Evolutionary conservation across 2,797 vertebrate genomes (phyloP), one percentile per base, ranked within the genome.

Genomic region (Sebastolobus alascanus): DNA sequence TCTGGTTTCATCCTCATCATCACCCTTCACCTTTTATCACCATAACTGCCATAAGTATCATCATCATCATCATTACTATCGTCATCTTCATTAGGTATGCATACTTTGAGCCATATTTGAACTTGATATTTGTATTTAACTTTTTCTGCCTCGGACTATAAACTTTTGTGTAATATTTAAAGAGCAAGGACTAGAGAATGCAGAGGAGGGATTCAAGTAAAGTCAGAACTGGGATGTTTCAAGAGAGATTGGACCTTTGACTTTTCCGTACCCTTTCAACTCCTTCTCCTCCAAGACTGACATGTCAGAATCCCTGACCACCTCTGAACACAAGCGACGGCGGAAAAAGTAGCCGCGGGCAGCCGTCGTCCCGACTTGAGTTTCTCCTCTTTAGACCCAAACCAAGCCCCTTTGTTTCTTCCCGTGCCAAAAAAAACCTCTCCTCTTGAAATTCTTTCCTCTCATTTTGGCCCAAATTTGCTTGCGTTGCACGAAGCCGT

Each of bases 401-500:
- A 92, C 87, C 87, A 84, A 92, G 78, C 80, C 81, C 88, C 84
- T 93, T 90, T 92, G 92, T 95, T 91, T 94, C 78, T 92, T 90
- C 73, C 22, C 2, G 52, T 80, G 92, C 92, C 90, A 94, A 92
- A 91, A 88, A 82, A 88, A 87, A 74, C 22, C 80, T 87, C 89
- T 91, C 82, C 87, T 89, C 88, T 82, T 50, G 65, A 92, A 84
- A 92, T 92, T 89, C 93, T 92, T 92, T 93, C 91, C 93, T 83
- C 83, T 90, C 89, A 22, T 93, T 92, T 86, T 86, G 90, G 85
- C 90, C 88, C 61, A 78, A 91, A 90, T 91, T 65, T 83, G 93
- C 92, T 93, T 86, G 90, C 79, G 43, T 89, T 92, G 92, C 93
- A 93, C 58, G 67, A 91, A 92, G 80, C 64, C 18, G 65, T 72